Conservation (phyloP, 2,797 vertebrate species). For the Oreochromis mossambicus region DNA sequence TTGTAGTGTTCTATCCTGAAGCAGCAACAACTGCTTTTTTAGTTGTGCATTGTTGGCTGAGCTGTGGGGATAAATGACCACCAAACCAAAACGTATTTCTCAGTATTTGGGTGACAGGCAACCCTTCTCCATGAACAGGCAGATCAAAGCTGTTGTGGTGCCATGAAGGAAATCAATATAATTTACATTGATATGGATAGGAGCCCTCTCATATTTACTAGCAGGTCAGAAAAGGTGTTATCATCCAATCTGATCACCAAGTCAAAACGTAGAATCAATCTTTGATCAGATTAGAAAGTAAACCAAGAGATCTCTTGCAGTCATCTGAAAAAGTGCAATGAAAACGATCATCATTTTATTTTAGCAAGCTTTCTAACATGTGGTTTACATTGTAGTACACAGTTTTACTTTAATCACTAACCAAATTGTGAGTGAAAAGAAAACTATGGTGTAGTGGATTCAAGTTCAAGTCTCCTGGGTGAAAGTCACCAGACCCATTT, state of each 20-base stretch:
- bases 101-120: accelerated
- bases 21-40: not conserved
- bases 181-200: not conserved
- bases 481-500: not conserved
- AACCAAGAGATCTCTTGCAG: not conserved
- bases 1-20: not conserved
- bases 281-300: not conserved
- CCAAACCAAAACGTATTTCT: not conserved
- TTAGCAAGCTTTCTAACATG: not conserved
- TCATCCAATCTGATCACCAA: not conserved
- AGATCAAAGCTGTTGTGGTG: not conserved
- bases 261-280: accelerated
- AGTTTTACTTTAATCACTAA: not conserved
- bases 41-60: not conserved
- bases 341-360: not conserved
- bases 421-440: not conserved
- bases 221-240: not conserved
- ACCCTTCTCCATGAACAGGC: not conserved
- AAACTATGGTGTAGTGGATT: not conserved
- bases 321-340: not conserved
- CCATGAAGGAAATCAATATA: not conserved
- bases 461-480: not conserved
- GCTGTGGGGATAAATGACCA: not conserved
- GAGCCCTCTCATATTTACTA: not conserved
- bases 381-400: not conserved